Evolutionary conservation across 2,113 vertebrate genomes (phyloP), one percentile per base, ranked within the genome.

Genomic region (Eulacestoma nigropectus): DNA sequence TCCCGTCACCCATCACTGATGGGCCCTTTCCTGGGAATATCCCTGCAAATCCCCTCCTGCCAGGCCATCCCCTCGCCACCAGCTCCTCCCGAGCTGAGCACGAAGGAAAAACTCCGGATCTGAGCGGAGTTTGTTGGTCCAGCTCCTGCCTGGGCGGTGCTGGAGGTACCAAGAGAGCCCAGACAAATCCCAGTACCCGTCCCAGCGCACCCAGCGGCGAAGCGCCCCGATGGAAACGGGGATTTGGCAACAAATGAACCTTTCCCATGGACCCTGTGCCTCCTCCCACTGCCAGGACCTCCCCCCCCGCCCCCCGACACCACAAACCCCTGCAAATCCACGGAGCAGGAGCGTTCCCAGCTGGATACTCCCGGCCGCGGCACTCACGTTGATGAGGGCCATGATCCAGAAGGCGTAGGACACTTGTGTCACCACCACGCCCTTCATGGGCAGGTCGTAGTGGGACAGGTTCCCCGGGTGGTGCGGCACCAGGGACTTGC

Each of bases 381-480:
- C 82, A 95, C 99, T 99, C 83, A 99, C 99, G 1, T 99, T 99
- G 97, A 99, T 99, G 56, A 99, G 94, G 60, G 99, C 99, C 98
- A 99, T 99, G 98, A 99, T 99, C 99, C 99, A 99, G 98, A 99
- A 99, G 80, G 99, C 99, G 1, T 99, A 99, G 39, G 99, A 99
- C 55, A 99, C 98, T 0, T 95, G 98, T 1, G 98, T 99, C 80
- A 98, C 96, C 42, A 98, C 95, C 57, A 97, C 39, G 1, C 98
- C 98, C 23, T 99, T 95, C 0, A 97, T 97, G 23, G 98, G 96
- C 44, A 98, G 97, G 62, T 93, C 97, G 11, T 98, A 97, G 17
- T 96, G 94, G 1, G 98, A 98, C 73, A 98, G 91, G 84, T 99
- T 99, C 12, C 96, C 94, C 0, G 96, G 96, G 0, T 94, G 95